phyloP scores from a whole-genome alignment of 23 tunicate genomes.

The Ascidia mentula region DNA sequence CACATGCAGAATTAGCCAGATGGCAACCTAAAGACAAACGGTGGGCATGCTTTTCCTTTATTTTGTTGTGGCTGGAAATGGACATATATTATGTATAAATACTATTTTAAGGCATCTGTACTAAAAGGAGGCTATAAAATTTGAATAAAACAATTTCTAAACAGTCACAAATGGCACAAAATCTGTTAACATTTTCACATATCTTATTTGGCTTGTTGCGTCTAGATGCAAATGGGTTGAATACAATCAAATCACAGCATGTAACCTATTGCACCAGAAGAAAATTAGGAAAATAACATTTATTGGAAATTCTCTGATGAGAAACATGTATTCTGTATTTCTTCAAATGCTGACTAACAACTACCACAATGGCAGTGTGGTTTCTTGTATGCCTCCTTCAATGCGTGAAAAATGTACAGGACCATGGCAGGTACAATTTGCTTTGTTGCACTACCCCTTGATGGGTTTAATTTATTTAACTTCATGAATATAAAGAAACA shows the following conservation, averaged over 20 bases:
- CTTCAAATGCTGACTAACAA: slow-evolving; percentile 37
- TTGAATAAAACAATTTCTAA: too few relatives aligned
- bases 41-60: background rate
- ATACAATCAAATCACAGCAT: slow-evolving; percentile 28
- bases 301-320: slow-evolving; percentile 30
- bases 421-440: slow-evolving; percentile 15
- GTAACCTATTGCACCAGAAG: slow-evolving; percentile 21
- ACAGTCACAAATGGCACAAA: too few relatives aligned
- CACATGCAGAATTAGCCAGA: slow-evolving; percentile 30
- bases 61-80: too few relatives aligned
- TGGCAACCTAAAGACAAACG: slow-evolving; percentile 24
- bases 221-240: slow-evolving; percentile 15
- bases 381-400: slow-evolving; percentile 19
- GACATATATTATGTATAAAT: too few relatives aligned
- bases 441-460: background rate
- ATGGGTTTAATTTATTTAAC: too few relatives aligned
- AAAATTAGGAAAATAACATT: slow-evolving; percentile 17
- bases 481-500: too few relatives aligned
- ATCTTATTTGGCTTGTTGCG: background rate
- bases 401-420: slow-evolving; percentile 30
- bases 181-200: too few relatives aligned
- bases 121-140: too few relatives aligned
- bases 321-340: slow-evolving; percentile 31
- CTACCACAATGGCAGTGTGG: slow-evolving; percentile 31
- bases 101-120: too few relatives aligned